phyloP scores from a whole-genome alignment of 2,888 invertebrate genomes.

The Myathropa florea region DNA sequence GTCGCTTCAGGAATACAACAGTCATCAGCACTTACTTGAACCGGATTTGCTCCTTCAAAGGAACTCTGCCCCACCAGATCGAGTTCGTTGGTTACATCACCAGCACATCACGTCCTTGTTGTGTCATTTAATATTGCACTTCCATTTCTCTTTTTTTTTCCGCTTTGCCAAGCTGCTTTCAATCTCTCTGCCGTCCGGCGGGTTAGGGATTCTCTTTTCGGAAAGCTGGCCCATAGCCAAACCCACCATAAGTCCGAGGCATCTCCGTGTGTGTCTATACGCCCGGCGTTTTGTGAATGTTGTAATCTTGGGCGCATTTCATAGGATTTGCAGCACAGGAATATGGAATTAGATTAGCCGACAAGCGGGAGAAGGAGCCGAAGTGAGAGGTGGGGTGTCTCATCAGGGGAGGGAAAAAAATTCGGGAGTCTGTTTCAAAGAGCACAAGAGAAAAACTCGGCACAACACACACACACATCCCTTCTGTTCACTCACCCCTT shows the following conservation, averaged over 20 bases:
- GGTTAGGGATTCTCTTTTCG: slow-evolving; percentile 23
- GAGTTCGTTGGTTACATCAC: not conserved
- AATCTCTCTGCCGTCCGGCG: slow-evolving; percentile 5
- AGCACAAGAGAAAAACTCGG: not conserved
- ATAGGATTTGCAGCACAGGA: slow-evolving; percentile 54
- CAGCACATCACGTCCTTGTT: not conserved
- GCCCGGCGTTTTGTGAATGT: slow-evolving; percentile 29
- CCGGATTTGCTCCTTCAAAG: not conserved
- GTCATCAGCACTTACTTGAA: not conserved
- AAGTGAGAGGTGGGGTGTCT: not conserved
- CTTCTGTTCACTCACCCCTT: not conserved
- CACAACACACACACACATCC: not conserved
- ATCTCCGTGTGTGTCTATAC: not conserved
- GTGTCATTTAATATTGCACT: not conserved
- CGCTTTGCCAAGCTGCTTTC: not conserved
- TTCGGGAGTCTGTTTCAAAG: not conserved
- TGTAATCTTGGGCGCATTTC: slow-evolving; percentile 45
- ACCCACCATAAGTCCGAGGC: slow-evolving; percentile 8
- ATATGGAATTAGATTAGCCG: slow-evolving; percentile 60
- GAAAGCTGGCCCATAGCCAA: slow-evolving; percentile 37
- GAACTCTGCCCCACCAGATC: not conserved
- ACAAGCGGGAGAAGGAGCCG: not conserved
- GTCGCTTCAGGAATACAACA: not conserved
- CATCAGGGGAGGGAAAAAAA: not conserved
- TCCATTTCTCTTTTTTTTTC: not conserved